Conservation (phyloP, 2,113 vertebrate species). For the Talpa occidentalis region DNA sequence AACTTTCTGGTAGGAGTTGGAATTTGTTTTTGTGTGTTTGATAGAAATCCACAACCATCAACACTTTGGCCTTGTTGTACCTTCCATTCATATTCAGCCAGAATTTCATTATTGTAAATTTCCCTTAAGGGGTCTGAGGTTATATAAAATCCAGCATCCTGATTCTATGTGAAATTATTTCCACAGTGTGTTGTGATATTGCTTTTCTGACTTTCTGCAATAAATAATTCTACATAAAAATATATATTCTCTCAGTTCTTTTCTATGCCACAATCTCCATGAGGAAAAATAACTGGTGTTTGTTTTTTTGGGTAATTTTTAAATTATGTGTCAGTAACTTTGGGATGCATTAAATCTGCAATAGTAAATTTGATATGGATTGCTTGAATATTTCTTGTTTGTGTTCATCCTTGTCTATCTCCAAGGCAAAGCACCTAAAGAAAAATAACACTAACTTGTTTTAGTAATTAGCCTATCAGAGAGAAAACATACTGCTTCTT, state of each 20-base stretch:
- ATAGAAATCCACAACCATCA: not conserved
- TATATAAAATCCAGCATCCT: not conserved
- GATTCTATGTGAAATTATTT: not conserved
- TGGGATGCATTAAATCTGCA: not conserved
- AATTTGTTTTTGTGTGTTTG: not conserved
- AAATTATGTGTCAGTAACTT: not conserved
- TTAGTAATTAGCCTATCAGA: not conserved
- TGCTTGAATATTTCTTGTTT: not conserved
- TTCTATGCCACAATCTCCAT: not conserved
- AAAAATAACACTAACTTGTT: slow-evolving; percentile 14
- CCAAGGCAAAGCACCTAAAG: not conserved
- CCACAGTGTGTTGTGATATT: not conserved
- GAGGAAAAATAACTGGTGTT: not conserved
- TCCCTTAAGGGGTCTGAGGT: not conserved
- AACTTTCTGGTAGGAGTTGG: not conserved
- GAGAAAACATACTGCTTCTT: not conserved
- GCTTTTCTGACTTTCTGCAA: not conserved
- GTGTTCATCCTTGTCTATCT: not conserved
- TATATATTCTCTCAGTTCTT: not conserved
- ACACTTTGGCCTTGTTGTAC: not conserved
- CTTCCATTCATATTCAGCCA: not conserved
- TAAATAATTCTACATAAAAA: not conserved
- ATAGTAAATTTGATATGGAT: not conserved
- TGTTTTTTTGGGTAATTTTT: not conserved
- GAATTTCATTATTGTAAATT: slow-evolving; percentile 27